Percentiles rank a stretch among this genome's conserved stretches.
Conservation (phyloP, 1,140 invertebrate genomes). For the Pectinophora gossypiella region DNA sequence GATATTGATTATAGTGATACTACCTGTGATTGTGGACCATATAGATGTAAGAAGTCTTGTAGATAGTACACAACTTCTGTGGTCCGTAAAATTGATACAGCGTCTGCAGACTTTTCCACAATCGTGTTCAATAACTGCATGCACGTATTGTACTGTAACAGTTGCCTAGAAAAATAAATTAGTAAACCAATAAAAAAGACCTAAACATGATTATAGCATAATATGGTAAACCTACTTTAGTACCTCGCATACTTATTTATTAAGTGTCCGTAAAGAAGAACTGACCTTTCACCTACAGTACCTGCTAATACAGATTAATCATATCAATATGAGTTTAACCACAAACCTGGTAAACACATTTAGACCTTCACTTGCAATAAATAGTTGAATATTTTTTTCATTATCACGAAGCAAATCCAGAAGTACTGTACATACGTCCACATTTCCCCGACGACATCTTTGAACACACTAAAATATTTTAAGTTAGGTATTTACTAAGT, state of each 20-base stretch:
- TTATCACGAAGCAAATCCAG: slow-evolving; percentile 39
- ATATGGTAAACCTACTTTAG: too few species aligned
- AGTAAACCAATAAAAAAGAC: too few species aligned
- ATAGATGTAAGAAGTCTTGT: slow-evolving; percentile 18
- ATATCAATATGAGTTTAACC: too few species aligned
- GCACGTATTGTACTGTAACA: slow-evolving; percentile 18
- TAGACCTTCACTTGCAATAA: slow-evolving; percentile 36
- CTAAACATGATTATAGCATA: too few species aligned
- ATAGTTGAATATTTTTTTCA: slow-evolving; percentile 35
- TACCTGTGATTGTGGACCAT: slow-evolving; percentile 23
- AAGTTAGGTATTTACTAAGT: slow-evolving; percentile 2
- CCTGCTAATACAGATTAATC: too few species aligned
- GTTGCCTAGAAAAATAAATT: slow-evolving; percentile 19
- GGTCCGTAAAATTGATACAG: slow-evolving; percentile 9
- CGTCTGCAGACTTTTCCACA: slow-evolving; percentile 14
- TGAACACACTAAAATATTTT: slow-evolving; percentile 39
- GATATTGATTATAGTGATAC: too few species aligned
- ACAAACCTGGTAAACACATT: slow-evolving; percentile 45
- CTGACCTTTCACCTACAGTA: too few species aligned
- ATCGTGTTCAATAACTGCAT: slow-evolving; percentile 25
- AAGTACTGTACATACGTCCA: slow-evolving; percentile 30
- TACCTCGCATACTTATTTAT: too few species aligned
- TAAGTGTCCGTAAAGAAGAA: too few species aligned
- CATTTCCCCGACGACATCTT: slow-evolving; percentile 27
- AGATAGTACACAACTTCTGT: slow-evolving; percentile 19